Conservation (phyloP, 2,888 invertebrate species). For the Mylabris sibirica region DNA sequence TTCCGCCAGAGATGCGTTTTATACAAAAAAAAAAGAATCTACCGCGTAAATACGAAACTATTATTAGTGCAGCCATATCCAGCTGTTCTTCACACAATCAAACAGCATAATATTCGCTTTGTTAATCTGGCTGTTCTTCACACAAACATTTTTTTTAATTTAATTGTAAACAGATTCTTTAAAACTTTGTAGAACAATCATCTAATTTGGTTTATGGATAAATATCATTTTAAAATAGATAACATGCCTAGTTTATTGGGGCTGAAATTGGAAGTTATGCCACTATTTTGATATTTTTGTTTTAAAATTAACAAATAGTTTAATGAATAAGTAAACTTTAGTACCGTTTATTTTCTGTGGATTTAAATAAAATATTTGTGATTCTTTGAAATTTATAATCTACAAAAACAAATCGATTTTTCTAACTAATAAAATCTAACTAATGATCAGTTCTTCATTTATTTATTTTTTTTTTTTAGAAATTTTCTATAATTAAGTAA, state of each 20-base stretch:
- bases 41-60: background rate
- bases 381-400: background rate
- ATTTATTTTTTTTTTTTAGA: background rate
- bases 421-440: background rate
- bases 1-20: background rate
- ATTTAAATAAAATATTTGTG: background rate
- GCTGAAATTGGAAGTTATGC: too few species aligned
- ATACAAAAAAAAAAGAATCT: background rate
- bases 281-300: background rate
- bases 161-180: too few species aligned
- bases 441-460: too few species aligned
- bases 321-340: too few species aligned
- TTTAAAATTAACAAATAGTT: background rate
- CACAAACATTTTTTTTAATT: background rate
- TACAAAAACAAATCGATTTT: background rate
- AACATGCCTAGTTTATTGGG: background rate
- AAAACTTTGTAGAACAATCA: too few species aligned
- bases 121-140: background rate
- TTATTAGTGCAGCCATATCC: too few species aligned
- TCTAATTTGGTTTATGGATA: too few species aligned
- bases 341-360: too few species aligned
- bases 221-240: background rate
- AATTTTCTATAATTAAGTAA: conserved; percentile 12
- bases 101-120: background rate
- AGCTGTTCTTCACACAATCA: too few species aligned